A percentile compares a stretch with the other conserved stretches of the same genome.
Evolutionary conservation across 2,888 invertebrate species (phyloP).

Genomic region (Andricus quercusramuli): DNA sequence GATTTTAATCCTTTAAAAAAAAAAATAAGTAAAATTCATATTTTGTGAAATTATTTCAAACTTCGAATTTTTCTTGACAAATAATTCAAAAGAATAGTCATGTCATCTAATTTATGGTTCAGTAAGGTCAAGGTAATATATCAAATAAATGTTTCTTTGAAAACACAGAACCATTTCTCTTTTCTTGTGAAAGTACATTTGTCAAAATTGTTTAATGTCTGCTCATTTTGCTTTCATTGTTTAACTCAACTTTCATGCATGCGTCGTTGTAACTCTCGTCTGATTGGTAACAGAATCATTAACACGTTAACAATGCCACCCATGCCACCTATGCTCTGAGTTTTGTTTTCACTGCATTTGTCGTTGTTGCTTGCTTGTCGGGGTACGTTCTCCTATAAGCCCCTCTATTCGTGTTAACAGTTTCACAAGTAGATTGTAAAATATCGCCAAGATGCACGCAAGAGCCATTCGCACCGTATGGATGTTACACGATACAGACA

Average conservation of each 20-base stretch:
- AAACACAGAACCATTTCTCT: too few relatives aligned
- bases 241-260: not conserved
- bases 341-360: not conserved
- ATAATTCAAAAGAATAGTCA: too few relatives aligned
- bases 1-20: too few relatives aligned
- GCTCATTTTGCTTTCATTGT: not conserved
- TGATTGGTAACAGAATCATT: constrained; percentile 5
- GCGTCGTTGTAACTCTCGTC: not conserved
- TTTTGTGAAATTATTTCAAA: too few relatives aligned
- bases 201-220: not conserved
- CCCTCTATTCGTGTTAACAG: not conserved
- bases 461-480: not conserved
- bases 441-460: constrained; percentile 7
- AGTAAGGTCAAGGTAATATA: too few relatives aligned
- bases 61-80: too few relatives aligned
- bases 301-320: not conserved
- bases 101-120: too few relatives aligned
- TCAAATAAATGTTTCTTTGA: too few relatives aligned
- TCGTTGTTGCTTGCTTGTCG: not conserved
- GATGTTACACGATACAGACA: not conserved
- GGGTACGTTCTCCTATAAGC: not conserved
- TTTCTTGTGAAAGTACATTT: not conserved
- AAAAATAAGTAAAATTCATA: too few relatives aligned
- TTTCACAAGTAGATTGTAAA: not conserved
- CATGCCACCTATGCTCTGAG: not conserved